Base-by-base conservation (phyloP, 2,888 invertebrate species). In the Acanthosepion pharaonis region DNA sequence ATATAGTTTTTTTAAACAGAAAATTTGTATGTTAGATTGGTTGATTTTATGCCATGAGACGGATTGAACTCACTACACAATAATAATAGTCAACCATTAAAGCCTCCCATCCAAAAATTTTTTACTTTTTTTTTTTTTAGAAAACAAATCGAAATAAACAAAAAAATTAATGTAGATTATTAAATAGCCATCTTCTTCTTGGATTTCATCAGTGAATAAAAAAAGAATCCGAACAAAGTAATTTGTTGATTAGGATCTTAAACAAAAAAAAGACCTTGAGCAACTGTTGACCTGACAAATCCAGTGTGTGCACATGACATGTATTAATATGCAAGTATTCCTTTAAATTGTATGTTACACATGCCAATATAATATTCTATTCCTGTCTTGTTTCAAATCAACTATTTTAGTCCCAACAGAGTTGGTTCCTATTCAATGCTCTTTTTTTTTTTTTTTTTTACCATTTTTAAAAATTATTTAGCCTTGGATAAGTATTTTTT, bases 261-360 rank as follows among this genome's bases (percentile, higher is more conserved):
- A 78, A 78, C n/a, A 78, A 78, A 42, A 78, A 78, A 33, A 78
- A 78, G 78, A 78, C 78, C 78, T 78, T 78, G 78, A 78, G 78
- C 78, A 78, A 78, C n/a, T 78, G 15, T 33, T 78, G 78, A 78
- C 78, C 78, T 78, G 78, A 78, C n/a, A 78, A 78, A 78, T 78
- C 78, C n/a, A 33, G 78, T 18, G 78, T 78, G 78, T n/a, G 78
- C 78, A 78, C 28, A 28, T 78, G 78, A 78, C 78, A 78, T 78
- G 78, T 78, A 78, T 78, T 78, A 78, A 78, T 78, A 78, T 78
- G 78, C 78, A 78, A 78, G n/a, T 78, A 78, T 78, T 78, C 78
- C 33, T 78, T 78, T 5, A 78, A 78, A 33, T 78, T 78, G n/a
- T n/a, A 78, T 78, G 18, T 78, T 78, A 78, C 78, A n/a, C 78